Conservation (phyloP, 1,140 invertebrate genomes). For the Oedothorax gibbosus region DNA sequence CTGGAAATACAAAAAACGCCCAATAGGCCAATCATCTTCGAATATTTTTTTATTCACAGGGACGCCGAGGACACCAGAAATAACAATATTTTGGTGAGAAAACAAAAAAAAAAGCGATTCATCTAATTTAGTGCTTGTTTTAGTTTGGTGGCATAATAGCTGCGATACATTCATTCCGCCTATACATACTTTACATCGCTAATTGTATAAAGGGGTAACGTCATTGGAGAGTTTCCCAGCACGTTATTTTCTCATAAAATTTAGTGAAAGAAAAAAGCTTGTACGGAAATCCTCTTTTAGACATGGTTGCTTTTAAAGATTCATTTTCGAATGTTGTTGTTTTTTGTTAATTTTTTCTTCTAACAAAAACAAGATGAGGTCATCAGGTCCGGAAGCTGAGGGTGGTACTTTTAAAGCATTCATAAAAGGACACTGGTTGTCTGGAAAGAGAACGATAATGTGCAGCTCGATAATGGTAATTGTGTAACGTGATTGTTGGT, state of each 20-base stretch:
- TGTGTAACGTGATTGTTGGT: constrained; percentile 33
- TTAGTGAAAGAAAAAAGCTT: too few relatives aligned
- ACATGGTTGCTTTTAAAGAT: too few relatives aligned
- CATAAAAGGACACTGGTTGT: constrained; percentile 38
- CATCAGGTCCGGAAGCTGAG: constrained; percentile 54
- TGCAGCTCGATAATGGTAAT: constrained; percentile 51
- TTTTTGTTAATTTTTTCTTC: too few relatives aligned
- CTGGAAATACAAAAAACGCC: constrained; percentile 13
- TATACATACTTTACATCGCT: background rate
- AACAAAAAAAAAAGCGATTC: constrained; percentile 11
- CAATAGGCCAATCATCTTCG: constrained; percentile 12
- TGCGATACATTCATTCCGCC: constrained; percentile 16
- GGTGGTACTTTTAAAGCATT: constrained; percentile 9
- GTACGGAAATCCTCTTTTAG: too few relatives aligned
- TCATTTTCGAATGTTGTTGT: too few relatives aligned
- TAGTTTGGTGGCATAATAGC: constrained; percentile 11
- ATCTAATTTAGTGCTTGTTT: constrained; percentile 25
- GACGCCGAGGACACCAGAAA: background rate
- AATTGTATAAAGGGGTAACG: too few relatives aligned
- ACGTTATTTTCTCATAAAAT: too few relatives aligned
- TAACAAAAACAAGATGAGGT: constrained; percentile 31
- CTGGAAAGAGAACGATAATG: constrained; percentile 44
- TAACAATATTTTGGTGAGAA: constrained; percentile 13
- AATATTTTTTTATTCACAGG: constrained; percentile 19
- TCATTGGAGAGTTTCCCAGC: too few relatives aligned